These are phyloP conservation scores for Temnothorax rugatulus DNA, from an alignment of 2,888 invertebrate genomes.

Conservation along the genomic window DNA sequence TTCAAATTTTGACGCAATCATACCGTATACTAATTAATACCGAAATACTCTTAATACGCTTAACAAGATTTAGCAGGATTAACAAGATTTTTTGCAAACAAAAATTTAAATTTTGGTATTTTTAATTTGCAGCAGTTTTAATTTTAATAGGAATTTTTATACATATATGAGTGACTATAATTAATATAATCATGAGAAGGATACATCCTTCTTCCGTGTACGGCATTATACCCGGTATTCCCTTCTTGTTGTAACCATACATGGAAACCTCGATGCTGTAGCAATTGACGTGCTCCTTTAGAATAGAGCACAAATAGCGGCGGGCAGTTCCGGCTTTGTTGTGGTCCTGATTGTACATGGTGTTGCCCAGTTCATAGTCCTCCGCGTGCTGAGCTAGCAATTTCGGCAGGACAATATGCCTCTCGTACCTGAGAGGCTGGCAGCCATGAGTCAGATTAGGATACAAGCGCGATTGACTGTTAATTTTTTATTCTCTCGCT, in stretches of 20 bases:
- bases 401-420: constrained; percentile 98
- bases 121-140: neutral
- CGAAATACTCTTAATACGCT: neutral
- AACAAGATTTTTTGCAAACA: neutral
- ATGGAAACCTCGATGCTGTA: constrained; percentile 97
- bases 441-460: constrained; percentile 76
- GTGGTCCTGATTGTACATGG: constrained; percentile 97
- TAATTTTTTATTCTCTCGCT: neutral
- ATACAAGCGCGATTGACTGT: constrained; percentile 19
- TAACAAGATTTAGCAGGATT: neutral
- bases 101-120: neutral
- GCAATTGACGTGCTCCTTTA: constrained; percentile 94
- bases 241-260: constrained; percentile 93
- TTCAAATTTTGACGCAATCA: neutral
- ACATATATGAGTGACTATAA: neutral
- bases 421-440: constrained; percentile 92
- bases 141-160: neutral
- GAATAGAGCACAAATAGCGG: constrained; percentile 91
- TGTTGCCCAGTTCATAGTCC: constrained; percentile 94
- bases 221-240: constrained; percentile 91
- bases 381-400: constrained; percentile 94
- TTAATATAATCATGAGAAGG: constrained; percentile 87
- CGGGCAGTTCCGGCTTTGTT: constrained; percentile 95
- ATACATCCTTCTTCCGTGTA: constrained; percentile 99
- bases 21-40: neutral